Evolutionary conservation across 2,888 invertebrate species (phyloP).

Genomic region (Parapristionchus giblindavisi): DNA sequence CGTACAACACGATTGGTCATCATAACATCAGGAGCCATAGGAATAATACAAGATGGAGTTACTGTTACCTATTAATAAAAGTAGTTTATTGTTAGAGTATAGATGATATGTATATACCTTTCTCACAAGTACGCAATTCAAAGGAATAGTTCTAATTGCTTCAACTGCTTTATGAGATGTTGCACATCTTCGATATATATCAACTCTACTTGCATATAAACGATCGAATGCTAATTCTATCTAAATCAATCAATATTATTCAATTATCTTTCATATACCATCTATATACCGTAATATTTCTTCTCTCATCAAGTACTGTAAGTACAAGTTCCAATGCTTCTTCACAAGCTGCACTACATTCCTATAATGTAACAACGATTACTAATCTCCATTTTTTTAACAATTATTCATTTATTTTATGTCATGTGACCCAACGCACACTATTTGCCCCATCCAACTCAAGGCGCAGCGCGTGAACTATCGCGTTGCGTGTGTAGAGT

Average conservation of each 20-base stretch:
- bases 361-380: slow-evolving; percentile 38
- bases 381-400: no score
- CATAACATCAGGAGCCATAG: slow-evolving; percentile 65
- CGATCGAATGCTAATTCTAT: slow-evolving; percentile 34
- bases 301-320: slow-evolving; percentile 54
- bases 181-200: slow-evolving; percentile 32
- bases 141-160: slow-evolving; percentile 36
- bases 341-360: slow-evolving; percentile 53
- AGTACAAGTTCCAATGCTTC: slow-evolving; percentile 57
- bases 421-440: slow-evolving; percentile 7
- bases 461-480: slow-evolving; percentile 7
- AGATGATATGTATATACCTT: slow-evolving; percentile 39
- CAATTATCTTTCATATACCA: no score
- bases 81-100: not conserved
- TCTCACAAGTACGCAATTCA: slow-evolving; percentile 46
- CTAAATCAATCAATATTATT: not conserved
- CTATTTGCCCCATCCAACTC: not conserved
- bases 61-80: slow-evolving; percentile 58
- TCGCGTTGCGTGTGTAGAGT: not conserved
- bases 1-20: slow-evolving; percentile 65
- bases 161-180: slow-evolving; percentile 10
- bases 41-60: slow-evolving; percentile 50
- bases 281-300: slow-evolving; percentile 44
- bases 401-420: no score
- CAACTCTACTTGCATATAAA: slow-evolving; percentile 22